Evolutionary conservation across 1,140 invertebrate genomes (phyloP).

Genomic region (Hylyphantes graminicola): DNA sequence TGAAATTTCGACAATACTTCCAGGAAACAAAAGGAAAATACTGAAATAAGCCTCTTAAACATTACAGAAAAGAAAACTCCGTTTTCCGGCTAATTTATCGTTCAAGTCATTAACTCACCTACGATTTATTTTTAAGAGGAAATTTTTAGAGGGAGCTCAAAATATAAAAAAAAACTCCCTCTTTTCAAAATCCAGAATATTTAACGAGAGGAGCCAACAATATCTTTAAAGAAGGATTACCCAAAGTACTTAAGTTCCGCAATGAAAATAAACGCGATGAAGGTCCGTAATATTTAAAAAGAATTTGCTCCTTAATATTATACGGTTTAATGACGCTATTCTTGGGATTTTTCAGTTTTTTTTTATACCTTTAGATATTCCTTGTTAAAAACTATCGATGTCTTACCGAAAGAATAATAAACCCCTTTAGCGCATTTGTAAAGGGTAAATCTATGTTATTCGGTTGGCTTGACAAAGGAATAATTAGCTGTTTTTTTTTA

Average conservation of each 20-base stretch:
- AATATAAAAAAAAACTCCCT: slow-evolving; percentile 14
- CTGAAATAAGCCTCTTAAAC: too few species aligned
- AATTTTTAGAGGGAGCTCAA: slow-evolving; percentile 14
- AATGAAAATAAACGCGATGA: slow-evolving; percentile 46
- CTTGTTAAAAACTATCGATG: slow-evolving; percentile 47
- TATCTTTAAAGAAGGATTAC: slow-evolving; percentile 52
- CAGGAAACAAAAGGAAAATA: too few species aligned
- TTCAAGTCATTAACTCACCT: slow-evolving; percentile 34
- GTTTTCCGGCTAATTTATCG: neutral
- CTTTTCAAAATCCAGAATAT: slow-evolving; percentile 37
- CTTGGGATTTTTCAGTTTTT: neutral
- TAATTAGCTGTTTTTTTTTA: too few species aligned
- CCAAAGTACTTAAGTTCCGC: slow-evolving; percentile 31
- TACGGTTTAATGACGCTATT: slow-evolving; percentile 39
- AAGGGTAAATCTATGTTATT: slow-evolving; percentile 42
- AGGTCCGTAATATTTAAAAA: slow-evolving; percentile 41
- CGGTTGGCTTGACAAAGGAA: neutral
- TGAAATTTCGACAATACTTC: too few species aligned
- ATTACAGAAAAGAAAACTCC: too few species aligned
- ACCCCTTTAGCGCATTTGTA: slow-evolving; percentile 54
- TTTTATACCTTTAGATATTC: slow-evolving; percentile 15
- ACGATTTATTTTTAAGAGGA: slow-evolving; percentile 22
- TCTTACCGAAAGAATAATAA: slow-evolving; percentile 43
- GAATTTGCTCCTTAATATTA: slow-evolving; percentile 41
- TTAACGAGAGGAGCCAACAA: slow-evolving; percentile 51